Evolutionary conservation across 2,797 vertebrate species (phyloP).

Genomic region (Intellagama lesueurii): DNA sequence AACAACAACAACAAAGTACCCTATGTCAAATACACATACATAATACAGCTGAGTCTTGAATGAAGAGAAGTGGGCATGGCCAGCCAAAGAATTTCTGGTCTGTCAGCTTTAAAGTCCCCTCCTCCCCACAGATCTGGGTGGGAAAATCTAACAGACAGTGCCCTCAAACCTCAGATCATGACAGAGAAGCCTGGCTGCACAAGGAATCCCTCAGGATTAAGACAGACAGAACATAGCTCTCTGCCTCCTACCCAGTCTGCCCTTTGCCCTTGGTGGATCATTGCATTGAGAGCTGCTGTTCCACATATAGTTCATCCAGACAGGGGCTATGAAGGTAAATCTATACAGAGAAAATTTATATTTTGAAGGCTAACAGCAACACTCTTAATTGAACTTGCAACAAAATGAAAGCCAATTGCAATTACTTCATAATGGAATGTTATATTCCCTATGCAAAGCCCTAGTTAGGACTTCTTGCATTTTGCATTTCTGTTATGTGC

Average conservation of each 20-base stretch:
- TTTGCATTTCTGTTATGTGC: too few species aligned
- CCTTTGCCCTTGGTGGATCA: background rate
- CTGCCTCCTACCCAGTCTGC: background rate
- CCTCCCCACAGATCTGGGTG: background rate
- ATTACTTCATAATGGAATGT: too few species aligned
- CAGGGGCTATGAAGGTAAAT: background rate
- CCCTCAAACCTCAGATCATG: too few species aligned
- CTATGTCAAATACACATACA: background rate
- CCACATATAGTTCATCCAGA: background rate
- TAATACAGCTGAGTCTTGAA: background rate
- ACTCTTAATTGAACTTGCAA: background rate
- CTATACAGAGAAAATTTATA: background rate
- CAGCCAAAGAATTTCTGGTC: background rate
- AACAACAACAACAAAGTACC: too few species aligned
- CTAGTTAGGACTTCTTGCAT: too few species aligned
- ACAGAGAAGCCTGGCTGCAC: background rate
- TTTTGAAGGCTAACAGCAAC: background rate
- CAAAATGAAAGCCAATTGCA: background rate
- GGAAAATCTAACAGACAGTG: background rate
- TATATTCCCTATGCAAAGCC: too few species aligned
- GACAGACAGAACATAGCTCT: background rate
- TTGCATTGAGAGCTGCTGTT: background rate
- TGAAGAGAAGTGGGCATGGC: background rate
- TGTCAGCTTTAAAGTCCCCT: background rate
- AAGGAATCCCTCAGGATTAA: too few species aligned